Conservation (phyloP, 23 tunicate genomes). For the Styela plicata region DNA sequence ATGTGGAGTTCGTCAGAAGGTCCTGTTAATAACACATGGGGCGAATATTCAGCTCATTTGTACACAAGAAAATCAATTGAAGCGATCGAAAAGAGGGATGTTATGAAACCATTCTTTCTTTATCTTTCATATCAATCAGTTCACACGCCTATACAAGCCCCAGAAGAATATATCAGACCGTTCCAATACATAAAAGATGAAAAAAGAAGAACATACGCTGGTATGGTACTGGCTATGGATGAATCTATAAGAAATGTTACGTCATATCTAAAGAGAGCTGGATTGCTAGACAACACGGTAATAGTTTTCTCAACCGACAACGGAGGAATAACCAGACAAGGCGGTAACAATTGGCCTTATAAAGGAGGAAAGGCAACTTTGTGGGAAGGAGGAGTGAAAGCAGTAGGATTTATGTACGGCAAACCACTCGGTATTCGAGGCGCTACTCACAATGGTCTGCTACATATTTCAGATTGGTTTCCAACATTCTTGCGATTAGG, state of each 20-base stretch:
- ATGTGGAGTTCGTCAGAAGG: not conserved
- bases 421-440: slow-evolving; percentile 20
- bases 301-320: slow-evolving; percentile 41
- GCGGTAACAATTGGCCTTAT: slow-evolving; percentile 69
- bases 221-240: slow-evolving; percentile 47
- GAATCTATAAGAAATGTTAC: slow-evolving; percentile 23
- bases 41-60: not conserved
- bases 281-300: slow-evolving; percentile 38
- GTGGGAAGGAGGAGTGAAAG: slow-evolving; percentile 60
- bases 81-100: not conserved
- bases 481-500: slow-evolving; percentile 69
- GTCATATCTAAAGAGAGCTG: slow-evolving; percentile 3
- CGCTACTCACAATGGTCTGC: slow-evolving; percentile 30
- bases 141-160: not conserved
- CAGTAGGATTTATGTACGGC: slow-evolving; percentile 60
- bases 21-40: not conserved
- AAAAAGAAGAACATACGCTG: slow-evolving; percentile 30
- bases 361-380: slow-evolving; percentile 55
- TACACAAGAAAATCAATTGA: not conserved
- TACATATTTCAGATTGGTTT: slow-evolving; percentile 72
- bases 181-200: not conserved
- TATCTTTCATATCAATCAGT: not conserved
- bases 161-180: not conserved
- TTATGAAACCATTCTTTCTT: not conserved
- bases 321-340: slow-evolving; percentile 58